Evolutionary conservation across 2,888 invertebrate genomes (phyloP), one percentile per base, ranked within the genome.

Genomic region (Amblyteles armatorius): DNA sequence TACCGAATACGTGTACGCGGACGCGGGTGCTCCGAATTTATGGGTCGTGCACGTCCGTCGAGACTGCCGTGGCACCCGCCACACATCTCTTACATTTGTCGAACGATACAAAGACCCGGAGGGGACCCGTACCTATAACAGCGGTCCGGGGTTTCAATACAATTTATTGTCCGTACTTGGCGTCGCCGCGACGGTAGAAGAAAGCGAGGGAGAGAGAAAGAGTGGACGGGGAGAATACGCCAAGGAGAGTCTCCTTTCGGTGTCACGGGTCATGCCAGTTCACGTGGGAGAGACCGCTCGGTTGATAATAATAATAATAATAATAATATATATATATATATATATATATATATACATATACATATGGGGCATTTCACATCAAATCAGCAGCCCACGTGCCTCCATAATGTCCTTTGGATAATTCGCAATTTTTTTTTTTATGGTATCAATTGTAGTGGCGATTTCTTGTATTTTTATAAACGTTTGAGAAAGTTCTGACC

Each of bases 101-200:
- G 87, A 84, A 84, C 82, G 84, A 79, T 74, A 81, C 76, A 79
- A 76, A 82, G 60, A 76, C 63, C 36, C 55, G 22, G 68, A 55
- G 55, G 82, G 77, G 82, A 65, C 44, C 40, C 57, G 83, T 71
- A 52, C 33, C 63, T 44, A 67, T 26, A 80, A 26, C 73, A 79
- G 82, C 72, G 82, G 74, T 65, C 13, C 65, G 69, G 74, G 79
- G 52, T 63, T 82, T 84, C 83, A 84, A 87, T 86, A 86, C 73
- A 88, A 86, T 86, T 88, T 85, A 87, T 86, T 82, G 87, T 84
- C 68, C 57, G 82, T 85, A 82, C 79, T 82, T 82, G 82, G 22
- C 60, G 79, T 73, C 63, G 69, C 52, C 55, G 44, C 48, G n/a
- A 48, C 40, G 69, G 74, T 33, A 74, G 50, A 67, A n/a, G 19